phyloP scores from a whole-genome alignment of 2,888 invertebrate species.

The Nyleta sp. region DNA sequence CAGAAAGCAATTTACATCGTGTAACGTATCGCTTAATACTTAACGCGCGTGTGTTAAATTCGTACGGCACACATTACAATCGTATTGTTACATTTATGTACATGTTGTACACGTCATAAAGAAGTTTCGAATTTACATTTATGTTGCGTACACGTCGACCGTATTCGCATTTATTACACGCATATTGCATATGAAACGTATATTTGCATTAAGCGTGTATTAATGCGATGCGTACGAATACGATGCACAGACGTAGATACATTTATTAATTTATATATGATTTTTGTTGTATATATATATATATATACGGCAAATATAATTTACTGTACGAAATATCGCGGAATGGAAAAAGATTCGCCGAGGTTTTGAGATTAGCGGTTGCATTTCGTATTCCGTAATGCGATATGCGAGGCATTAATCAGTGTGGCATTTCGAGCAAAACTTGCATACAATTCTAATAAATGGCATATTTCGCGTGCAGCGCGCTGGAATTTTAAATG shows the following conservation, averaged over 20 bases:
- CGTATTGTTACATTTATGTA: slow-evolving; percentile 27
- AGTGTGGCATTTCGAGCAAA: slow-evolving; percentile 41
- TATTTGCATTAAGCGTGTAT: slow-evolving; percentile 9
- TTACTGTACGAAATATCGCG: slow-evolving; percentile 1
- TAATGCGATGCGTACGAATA: neutral
- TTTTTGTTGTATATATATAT: no score
- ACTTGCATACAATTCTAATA: slow-evolving; percentile 50
- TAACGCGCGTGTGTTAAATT: neutral
- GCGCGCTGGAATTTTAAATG: slow-evolving; percentile 47
- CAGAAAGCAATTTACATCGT: neutral
- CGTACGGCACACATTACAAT: neutral
- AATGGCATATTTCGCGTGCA: slow-evolving; percentile 49
- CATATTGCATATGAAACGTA: slow-evolving; percentile 9
- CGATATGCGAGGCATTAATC: slow-evolving; percentile 46
- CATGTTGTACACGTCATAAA: slow-evolving; percentile 26
- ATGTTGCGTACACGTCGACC: slow-evolving; percentile 2
- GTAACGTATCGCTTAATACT: slow-evolving; percentile 21
- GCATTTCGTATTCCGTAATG: slow-evolving; percentile 34
- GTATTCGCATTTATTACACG: slow-evolving; percentile 12
- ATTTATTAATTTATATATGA: neutral
- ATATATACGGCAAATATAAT: neutral
- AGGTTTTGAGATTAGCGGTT: slow-evolving; percentile 36
- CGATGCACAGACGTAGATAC: neutral
- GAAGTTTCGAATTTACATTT: slow-evolving; percentile 24
- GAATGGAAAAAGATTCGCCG: slow-evolving; percentile 10